A percentile compares a stretch with the other conserved stretches of the same genome.
phyloP scores from a whole-genome alignment of 1,140 invertebrate species.

The Drosophila sucinea region DNA sequence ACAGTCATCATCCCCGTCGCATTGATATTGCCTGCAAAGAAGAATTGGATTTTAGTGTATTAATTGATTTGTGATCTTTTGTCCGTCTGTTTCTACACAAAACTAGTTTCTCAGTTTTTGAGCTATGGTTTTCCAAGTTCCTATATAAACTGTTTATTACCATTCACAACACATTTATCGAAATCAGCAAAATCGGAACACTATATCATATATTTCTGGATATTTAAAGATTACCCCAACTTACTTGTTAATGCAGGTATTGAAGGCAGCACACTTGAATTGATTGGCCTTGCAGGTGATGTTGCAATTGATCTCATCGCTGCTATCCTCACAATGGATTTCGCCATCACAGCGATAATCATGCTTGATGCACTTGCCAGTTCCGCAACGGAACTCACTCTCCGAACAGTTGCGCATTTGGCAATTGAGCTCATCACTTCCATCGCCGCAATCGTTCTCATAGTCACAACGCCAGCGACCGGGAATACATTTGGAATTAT shows the following conservation, averaged over 20 bases:
- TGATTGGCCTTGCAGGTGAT: conserved; percentile 76
- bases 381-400: conserved; percentile 88
- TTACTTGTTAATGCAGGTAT: conserved; percentile 88
- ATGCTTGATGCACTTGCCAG: conserved; percentile 88
- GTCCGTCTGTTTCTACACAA: too few relatives aligned
- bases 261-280: conserved; percentile 85
- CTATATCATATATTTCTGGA: too few relatives aligned
- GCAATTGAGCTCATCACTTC: conserved; percentile 89
- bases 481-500: conserved; percentile 86
- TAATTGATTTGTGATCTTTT: background rate
- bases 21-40: conserved; percentile 69
- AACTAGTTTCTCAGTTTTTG: too few relatives aligned
- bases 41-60: too few relatives aligned
- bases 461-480: conserved; percentile 92
- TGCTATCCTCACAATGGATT: conserved; percentile 89
- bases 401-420: conserved; percentile 88
- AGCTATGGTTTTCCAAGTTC: too few relatives aligned
- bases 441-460: conserved; percentile 91
- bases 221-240: background rate
- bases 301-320: conserved; percentile 87
- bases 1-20: conserved; percentile 92
- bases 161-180: too few relatives aligned
- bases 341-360: conserved; percentile 88
- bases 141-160: too few relatives aligned
- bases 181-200: background rate